A percentile compares a stretch with the other conserved stretches of the same genome.
Conservation (phyloP, 2,888 invertebrate genomes). For the Diaphora mendica region DNA sequence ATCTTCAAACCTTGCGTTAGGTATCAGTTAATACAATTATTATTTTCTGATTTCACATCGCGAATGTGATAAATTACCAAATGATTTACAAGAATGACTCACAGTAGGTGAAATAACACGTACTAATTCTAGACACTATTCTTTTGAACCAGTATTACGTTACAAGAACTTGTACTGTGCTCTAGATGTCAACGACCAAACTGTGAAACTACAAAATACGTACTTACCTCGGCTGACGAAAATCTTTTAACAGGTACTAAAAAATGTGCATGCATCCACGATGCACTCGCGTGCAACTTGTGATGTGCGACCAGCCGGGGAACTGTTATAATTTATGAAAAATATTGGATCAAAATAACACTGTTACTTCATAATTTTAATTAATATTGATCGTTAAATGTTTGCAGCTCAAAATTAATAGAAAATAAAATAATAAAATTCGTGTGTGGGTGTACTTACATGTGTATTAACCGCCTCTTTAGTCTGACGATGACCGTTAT, state of each 20-base stretch:
- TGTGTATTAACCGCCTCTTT: background rate
- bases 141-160: background rate
- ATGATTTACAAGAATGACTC: background rate
- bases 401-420: background rate
- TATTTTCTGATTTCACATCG: background rate
- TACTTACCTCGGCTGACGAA: slow-evolving; percentile 37
- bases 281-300: slow-evolving; percentile 38
- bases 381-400: background rate
- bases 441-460: background rate
- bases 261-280: slow-evolving; percentile 36
- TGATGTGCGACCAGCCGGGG: slow-evolving; percentile 18
- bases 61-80: background rate
- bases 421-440: background rate
- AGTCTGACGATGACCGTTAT: no score
- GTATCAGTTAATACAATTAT: background rate
- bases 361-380: background rate
- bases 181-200: background rate
- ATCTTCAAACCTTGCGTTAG: background rate
- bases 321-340: slow-evolving; percentile 37
- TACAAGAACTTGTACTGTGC: background rate
- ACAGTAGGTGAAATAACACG: background rate
- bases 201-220: slow-evolving; percentile 18
- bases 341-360: slow-evolving; percentile 34
- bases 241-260: slow-evolving; percentile 39
- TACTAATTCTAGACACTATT: background rate